Conservation (phyloP, 2,113 vertebrate species). For the Oncorhynchus nerka region DNA sequence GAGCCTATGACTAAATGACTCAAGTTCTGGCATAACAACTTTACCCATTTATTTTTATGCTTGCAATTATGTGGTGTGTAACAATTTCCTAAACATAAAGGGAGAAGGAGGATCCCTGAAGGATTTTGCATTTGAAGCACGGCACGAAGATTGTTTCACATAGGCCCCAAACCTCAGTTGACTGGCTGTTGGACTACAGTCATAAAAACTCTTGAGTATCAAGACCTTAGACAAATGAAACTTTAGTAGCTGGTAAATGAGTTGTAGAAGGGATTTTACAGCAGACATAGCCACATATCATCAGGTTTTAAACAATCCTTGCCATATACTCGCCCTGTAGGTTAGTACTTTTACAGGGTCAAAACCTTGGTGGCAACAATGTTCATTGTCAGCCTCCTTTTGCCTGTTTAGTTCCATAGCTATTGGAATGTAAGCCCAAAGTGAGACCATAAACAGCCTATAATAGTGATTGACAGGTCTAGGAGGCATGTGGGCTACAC, state of each 20-base stretch:
- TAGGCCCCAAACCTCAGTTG: neutral
- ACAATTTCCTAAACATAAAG: too few relatives aligned
- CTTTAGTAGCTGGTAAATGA: neutral
- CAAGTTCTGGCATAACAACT: neutral
- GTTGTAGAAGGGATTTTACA: neutral
- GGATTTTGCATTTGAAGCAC: too few relatives aligned
- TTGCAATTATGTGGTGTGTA: too few relatives aligned
- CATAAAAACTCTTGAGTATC: neutral
- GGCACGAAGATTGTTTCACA: too few relatives aligned
- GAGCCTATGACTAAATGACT: neutral
- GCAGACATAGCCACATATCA: neutral
- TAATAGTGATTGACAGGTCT: constrained; percentile 29
- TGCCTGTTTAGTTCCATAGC: constrained; percentile 8
- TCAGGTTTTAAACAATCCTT: neutral
- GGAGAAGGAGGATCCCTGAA: too few relatives aligned
- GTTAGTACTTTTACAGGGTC: neutral
- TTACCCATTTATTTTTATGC: too few relatives aligned
- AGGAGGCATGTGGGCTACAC: constrained; percentile 20
- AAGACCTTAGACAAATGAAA: neutral
- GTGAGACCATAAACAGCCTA: constrained; percentile 33
- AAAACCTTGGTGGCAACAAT: neutral
- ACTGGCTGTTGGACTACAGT: neutral
- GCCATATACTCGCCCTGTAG: neutral
- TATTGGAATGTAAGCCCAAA: constrained; percentile 23
- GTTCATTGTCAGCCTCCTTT: constrained; percentile 1